Evolutionary conservation across 2,113 vertebrate genomes (phyloP), one percentile per base, ranked within the genome.

Genomic region (Chamaetylas fuelleborni): DNA sequence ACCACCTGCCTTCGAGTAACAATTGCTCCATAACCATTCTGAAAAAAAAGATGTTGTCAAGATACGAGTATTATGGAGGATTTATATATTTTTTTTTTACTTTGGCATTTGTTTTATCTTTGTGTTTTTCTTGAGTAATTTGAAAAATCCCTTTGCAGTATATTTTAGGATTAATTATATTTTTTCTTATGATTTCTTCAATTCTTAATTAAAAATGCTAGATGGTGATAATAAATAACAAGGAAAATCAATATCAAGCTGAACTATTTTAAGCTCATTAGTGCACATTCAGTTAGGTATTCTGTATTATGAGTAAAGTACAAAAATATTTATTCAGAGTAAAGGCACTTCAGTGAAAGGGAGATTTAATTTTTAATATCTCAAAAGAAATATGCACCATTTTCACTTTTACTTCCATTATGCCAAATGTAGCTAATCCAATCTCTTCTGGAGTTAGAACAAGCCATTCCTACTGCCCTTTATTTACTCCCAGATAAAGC

Each of bases 171-270:
- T 77, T 73, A 50, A 58, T 88, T 73, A 3, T 90, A 12, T 24
- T 82, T 72, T 86, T 89, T 5, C 61, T 71, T 69, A 45, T 15
- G 51, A 11, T 88, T 57, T 83, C 29, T 78, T 85, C 47, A 81
- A 19, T 58, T 85, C 29, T 70, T 93, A 73, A 86, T 96, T 90
- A 67, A 94, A 95, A 88, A 83, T 88, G 28, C 14, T 83, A 56
- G 50, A 23, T 53, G 24, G 15, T 28, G 51, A 48, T 71, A 86
- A 74, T 48, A 90, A 88, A 76, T 76, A 80, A 69, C 54, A 69
- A 58, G 36, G 26, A 58, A 81, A 90, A 95, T 80, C 73, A 54
- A 66, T 89, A 77, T 56, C 12, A 54, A 83, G 47, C 24, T 77
- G 31, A 81, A 81, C 58, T 74, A 56, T 86, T 90, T 86, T 78